These are phyloP conservation scores for Heterochromis multidens DNA, from an alignment of 2,113 vertebrate genomes.

Conservation along the genomic window DNA sequence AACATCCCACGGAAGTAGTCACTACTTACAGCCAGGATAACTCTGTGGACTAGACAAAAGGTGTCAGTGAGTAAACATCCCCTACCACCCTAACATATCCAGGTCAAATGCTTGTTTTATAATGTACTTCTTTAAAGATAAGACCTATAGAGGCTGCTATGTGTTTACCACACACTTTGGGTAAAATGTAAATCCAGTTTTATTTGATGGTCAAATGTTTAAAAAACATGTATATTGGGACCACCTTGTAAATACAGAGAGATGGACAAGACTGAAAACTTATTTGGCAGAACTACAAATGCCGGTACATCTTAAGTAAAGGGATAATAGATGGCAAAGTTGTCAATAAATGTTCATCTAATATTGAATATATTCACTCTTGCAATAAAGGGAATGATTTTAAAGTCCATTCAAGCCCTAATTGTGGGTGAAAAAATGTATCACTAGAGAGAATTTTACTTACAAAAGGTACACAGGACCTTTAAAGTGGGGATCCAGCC, in stretches of 20 bases:
- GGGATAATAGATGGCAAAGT: background rate
- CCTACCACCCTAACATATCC: rapidly evolving
- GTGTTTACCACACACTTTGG: background rate
- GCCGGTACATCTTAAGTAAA: background rate
- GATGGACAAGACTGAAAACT: background rate
- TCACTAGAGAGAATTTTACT: background rate
- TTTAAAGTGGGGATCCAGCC: background rate
- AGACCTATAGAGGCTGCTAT: background rate
- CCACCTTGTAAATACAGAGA: background rate
- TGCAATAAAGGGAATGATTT: background rate
- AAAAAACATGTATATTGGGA: background rate
- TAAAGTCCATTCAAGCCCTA: background rate
- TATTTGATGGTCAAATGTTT: background rate
- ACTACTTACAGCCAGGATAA: conserved; percentile 83
- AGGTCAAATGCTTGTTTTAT: background rate
- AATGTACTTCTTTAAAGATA: background rate
- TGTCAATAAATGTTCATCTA: background rate
- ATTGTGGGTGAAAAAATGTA: background rate
- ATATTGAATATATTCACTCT: background rate
- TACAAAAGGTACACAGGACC: background rate
- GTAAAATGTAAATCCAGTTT: background rate
- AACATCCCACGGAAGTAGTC: conserved; percentile 91
- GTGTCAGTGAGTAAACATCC: background rate
- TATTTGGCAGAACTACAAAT: background rate
- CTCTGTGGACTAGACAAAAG: conserved; percentile 80